Evolutionary conservation across 30 jellyfish, hydroid and myxozoan genomes (phyloP).

Genomic region (Clytia hemisphaerica): DNA sequence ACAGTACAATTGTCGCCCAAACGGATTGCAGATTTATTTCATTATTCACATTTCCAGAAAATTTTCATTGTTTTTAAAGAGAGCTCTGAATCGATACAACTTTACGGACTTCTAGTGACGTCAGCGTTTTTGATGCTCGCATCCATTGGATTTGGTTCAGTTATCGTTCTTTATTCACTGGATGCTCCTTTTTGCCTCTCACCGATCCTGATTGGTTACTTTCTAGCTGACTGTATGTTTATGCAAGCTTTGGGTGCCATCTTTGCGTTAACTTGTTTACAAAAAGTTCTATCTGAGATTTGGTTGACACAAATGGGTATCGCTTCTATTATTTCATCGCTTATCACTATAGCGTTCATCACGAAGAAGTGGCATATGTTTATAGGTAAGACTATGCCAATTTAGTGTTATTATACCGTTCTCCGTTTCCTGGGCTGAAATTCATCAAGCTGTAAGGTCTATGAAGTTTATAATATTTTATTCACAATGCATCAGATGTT

Average conservation of each 20-base stretch:
- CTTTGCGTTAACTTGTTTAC: constrained; percentile 58
- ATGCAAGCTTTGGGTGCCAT: constrained; percentile 97
- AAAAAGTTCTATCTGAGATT: constrained; percentile 69
- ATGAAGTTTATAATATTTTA: too few species aligned
- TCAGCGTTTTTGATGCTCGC: constrained; percentile 95
- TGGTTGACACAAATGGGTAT: constrained; percentile 78
- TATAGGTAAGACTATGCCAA: constrained; percentile 37
- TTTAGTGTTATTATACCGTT: too few species aligned
- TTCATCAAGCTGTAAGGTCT: too few species aligned
- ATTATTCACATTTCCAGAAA: constrained; percentile 45
- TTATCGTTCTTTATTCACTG: constrained; percentile 80
- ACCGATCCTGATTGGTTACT: constrained; percentile 92
- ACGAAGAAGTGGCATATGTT: constrained; percentile 75
- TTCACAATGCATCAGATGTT: too few species aligned
- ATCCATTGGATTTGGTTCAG: constrained; percentile 88
- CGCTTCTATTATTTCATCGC: constrained; percentile 66
- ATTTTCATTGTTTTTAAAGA: constrained; percentile 37
- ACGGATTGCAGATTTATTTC: constrained; percentile 46
- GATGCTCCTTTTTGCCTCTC: constrained; percentile 94
- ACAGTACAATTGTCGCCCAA: constrained; percentile 35
- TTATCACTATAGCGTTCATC: constrained; percentile 75
- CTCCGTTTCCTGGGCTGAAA: too few species aligned
- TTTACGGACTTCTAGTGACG: constrained; percentile 62
- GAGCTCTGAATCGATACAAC: constrained; percentile 43
- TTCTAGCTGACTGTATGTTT: constrained; percentile 91